A percentile compares a stretch with the other conserved stretches of the same genome.
Conservation (phyloP, 2,888 invertebrate genomes). For the Chalcis sispes region DNA sequence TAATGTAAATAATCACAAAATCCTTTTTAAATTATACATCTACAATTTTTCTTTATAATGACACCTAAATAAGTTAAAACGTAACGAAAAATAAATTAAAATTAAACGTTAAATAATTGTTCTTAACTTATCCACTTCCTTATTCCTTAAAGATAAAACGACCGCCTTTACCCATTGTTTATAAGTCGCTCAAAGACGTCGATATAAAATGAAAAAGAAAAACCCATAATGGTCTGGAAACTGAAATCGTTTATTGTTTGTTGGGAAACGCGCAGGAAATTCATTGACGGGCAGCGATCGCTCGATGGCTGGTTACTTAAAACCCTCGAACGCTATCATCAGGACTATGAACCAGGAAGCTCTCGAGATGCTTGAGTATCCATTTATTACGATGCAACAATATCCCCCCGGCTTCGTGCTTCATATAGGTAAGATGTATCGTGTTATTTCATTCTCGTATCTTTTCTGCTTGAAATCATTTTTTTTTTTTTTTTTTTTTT, state of each 20-base stretch:
- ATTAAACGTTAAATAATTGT: too few relatives aligned
- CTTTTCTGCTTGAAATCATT: not conserved
- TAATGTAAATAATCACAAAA: too few relatives aligned
- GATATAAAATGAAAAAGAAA: not conserved
- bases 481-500: not conserved
- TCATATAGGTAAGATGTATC: conserved; percentile 83
- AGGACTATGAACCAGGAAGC: conserved; percentile 86
- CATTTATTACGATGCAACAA: conserved; percentile 94
- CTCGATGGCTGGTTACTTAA: conserved; percentile 80
- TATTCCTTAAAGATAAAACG: too few relatives aligned
- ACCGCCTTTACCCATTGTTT: too few relatives aligned
- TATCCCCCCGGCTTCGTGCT: conserved; percentile 93
- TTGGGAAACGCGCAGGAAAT: conserved; percentile 79
- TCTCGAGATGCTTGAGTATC: conserved; percentile 95
- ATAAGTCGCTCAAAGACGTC: not conserved
- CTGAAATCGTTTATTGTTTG: conserved; percentile 40
- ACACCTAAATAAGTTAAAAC: too few relatives aligned
- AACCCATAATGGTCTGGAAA: conserved; percentile 3
- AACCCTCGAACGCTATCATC: conserved; percentile 77
- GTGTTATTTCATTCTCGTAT: not conserved
- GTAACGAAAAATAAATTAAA: too few relatives aligned
- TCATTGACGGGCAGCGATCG: conserved; percentile 84
- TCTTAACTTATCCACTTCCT: too few relatives aligned
- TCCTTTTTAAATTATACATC: too few relatives aligned
- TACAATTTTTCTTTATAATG: too few relatives aligned